Base-by-base conservation (phyloP, 2,888 invertebrate genomes). In the Dryadula phaetusa region DNA sequence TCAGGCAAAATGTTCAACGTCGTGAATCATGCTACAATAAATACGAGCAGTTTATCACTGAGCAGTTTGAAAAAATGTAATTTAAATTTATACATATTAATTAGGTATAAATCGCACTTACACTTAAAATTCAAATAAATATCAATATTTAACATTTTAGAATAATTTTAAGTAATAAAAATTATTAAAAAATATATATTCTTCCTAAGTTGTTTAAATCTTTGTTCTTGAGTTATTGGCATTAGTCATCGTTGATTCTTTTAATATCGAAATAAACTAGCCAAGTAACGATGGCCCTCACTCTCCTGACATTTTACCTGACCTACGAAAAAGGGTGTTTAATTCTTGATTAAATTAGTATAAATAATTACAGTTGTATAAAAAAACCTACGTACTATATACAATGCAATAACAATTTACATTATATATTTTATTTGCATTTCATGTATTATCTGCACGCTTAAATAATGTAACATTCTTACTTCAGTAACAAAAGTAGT, bases 11-110 rank as follows among this genome's bases (percentile, higher is more conserved):
- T 54, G 46, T 56, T 56, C 40, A n/a, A 34, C 44, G 46, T 25
- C 58, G 52, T 68, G 68, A 68, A 40, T 68, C 64, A 68, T 47
- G 20, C 20, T 37, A 22, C n/a, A 40, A n/a, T 14, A 20, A 54
- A 34, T 2, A 56, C 40, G 37, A 22, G n/a, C n/a, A 56, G n/a
- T 22, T 22, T 4, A 14, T 7, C 6, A 22, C 22, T n/a, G 22
- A 4, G 12, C 18, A 46, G 10, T 6, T 14, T 22, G 14, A n/a
- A 25, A 18, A n/a, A 20, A 49, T n/a, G 25, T 49, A 28, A 3
- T 25, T 14, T 28, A 25, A 25, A 49, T 10, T 25, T 7, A 1
- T 25, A 49, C 7, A 47, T 20, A 47, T 16, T 16, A 42, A 42
- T 16, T 16, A 34, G n/a, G n/a, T n/a, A 37, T 37, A 2, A 28